Base-by-base conservation (phyloP, 1,140 invertebrate genomes). In the Caenorhabditis tropicalis region DNA sequence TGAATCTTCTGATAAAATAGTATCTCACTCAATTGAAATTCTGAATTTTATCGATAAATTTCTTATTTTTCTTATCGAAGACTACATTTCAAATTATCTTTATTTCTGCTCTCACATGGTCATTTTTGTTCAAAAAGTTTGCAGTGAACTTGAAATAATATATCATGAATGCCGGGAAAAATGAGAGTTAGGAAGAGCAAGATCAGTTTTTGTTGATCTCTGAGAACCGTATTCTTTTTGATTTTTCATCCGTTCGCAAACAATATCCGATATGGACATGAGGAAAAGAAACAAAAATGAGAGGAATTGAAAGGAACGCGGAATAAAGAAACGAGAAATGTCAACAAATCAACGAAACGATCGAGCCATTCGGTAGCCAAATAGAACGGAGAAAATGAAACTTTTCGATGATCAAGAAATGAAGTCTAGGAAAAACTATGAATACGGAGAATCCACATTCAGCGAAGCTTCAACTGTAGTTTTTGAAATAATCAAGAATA, bases 301-400 rank as follows among this genome's bases (percentile, higher is more conserved):
- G 12, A n/a, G 29, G 10, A 58, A 58, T n/a, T 5, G 27, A 58
- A 58, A 58, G 29, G 29, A 53, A 16, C 15, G 6, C 1, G 53
- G 29, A 58, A 12, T 10, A 58, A 29, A 27, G 27, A 58, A 27
- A 16, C 53, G 53, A 27, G 53, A 58, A 58, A 58, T 15, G 53
- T 58, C 53, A 58, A 58, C 53, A 58, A 58, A 58, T 29, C 53
- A 58, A 58, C 53, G 53, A 58, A 58, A 58, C 53, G 53, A n/a
- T 58, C 10, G 6, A n/a, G 53, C n/a, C n/a, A n/a, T n/a, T n/a
- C n/a, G n/a, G n/a, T n/a, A 58, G 53, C 53, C 53, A 58, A 58
- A 58, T 58, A 58, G 27, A 58, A n/a, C n/a, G n/a, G 24, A 9
- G 29, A 19, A 53, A 21, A 58, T 7, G 9, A 31, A 12, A 58